Base-by-base conservation (phyloP, 2,113 vertebrate genomes). In the Pelobates fuscus region DNA sequence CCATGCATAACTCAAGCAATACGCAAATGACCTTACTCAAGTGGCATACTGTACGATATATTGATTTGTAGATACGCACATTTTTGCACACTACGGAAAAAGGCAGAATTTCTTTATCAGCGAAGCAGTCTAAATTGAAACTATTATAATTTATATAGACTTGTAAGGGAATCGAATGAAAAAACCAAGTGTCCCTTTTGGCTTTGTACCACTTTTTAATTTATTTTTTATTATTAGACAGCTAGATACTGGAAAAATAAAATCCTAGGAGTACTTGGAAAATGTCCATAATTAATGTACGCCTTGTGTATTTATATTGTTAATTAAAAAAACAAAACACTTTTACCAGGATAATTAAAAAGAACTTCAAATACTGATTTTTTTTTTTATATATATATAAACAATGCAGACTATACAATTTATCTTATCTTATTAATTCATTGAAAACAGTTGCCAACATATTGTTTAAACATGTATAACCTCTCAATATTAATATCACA, bases 1-100 rank as follows among this genome's bases (percentile, higher is more conserved):
- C 15, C 8, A 15, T 62, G 27, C 26, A 24, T 20, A 32, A 62
- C 18, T 15, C 29, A 32, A 24, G 17, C 15, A 55, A 55, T 23
- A 55, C 17, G 52, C 17, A 55, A 20, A 55, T 55, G 12, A 30
- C 59, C 23, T 62, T 26, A 29, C 59, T 62, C 26, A 62, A 61
- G 58, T 17, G 58, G 25, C 58, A 29, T 55, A 14, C 52, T 6
- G 52, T 8, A 55, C 5, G 4, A 21, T 55, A 55, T 55, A 55
- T 55, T 14, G 52, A 55, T 20, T 55, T 55, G 5, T 55, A 7
- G 7, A 21, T 46, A 46, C 52, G 21, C 5, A 5, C 17, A 55
- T 21, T 21, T 55, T 55, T 55, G 52, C 52, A 21, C 21, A 55
- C 52, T 21, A 55, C 20, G 20, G 18, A 20, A 21, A 55, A 55